These are phyloP conservation scores for Hestina assimilis DNA, from an alignment of 1,140 invertebrate genomes.

Conservation along the genomic window DNA sequence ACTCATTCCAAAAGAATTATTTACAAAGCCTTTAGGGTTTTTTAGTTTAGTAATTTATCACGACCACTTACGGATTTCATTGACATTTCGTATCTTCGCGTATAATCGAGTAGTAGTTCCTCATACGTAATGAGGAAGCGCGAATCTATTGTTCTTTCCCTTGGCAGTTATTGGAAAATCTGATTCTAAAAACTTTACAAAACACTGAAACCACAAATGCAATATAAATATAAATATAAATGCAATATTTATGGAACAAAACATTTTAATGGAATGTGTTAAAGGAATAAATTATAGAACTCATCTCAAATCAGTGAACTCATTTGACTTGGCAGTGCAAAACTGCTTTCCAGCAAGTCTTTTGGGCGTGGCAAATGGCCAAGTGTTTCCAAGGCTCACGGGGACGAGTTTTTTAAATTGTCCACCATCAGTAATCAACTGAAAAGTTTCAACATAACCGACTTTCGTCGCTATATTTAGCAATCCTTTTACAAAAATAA, in stretches of 20 bases:
- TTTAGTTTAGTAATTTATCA: neutral
- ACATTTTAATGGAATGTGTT: too few species aligned
- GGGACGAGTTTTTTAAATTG: constrained; percentile 62
- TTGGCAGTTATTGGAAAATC: constrained; percentile 40
- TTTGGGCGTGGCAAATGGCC: constrained; percentile 64
- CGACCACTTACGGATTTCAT: constrained; percentile 41
- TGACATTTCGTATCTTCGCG: constrained; percentile 58
- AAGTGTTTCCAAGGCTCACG: constrained; percentile 59
- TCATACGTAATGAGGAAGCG: constrained; percentile 67
- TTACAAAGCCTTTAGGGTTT: neutral
- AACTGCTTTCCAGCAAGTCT: constrained; percentile 42
- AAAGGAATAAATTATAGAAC: too few species aligned
- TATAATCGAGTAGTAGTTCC: constrained; percentile 60
- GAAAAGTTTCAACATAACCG: constrained; percentile 55
- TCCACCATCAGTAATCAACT: constrained; percentile 49
- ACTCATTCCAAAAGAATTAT: constrained; percentile 11
- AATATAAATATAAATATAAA: too few species aligned
- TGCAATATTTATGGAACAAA: too few species aligned
- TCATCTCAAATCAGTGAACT: constrained; percentile 37
- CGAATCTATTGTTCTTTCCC: constrained; percentile 49
- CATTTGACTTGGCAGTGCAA: constrained; percentile 34
- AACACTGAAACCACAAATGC: too few species aligned
- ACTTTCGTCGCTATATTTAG: neutral
- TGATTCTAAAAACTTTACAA: constrained; percentile 25
- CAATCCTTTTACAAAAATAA: neutral